Evolutionary conservation across 2,888 invertebrate species (phyloP).

Genomic region (Drosophila anomelani): DNA sequence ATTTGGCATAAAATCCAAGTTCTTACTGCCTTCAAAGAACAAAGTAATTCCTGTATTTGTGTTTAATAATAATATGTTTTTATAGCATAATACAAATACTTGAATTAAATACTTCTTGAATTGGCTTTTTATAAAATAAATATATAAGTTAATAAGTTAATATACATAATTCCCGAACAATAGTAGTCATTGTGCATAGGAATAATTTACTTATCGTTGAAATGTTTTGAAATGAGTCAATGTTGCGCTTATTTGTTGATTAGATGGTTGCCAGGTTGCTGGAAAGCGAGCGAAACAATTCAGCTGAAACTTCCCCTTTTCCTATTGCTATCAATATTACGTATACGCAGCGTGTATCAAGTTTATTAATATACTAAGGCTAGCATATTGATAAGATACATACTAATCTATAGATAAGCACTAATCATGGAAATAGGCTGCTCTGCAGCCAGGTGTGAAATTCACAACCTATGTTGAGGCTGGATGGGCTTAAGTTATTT

Average conservation of each 20-base stretch:
- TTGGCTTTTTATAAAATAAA: too few relatives aligned
- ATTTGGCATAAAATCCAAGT: too few relatives aligned
- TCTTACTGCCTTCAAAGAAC: not conserved
- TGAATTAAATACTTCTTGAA: too few relatives aligned
- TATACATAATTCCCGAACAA: not conserved
- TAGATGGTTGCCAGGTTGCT: not conserved
- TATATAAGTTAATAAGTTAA: not conserved
- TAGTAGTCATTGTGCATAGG: too few relatives aligned
- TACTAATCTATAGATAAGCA: conserved; percentile 7
- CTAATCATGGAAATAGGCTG: not conserved
- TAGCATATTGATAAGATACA: conserved; percentile 14
- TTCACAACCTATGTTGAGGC: not conserved
- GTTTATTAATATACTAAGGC: conserved; percentile 9
- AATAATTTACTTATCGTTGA: not conserved
- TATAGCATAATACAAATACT: not conserved
- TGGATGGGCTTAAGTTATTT: not conserved
- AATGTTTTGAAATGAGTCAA: not conserved
- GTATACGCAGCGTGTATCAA: conserved; percentile 1
- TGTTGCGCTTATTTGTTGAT: not conserved
- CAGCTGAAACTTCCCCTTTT: conserved; percentile 10
- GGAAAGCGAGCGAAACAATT: not conserved
- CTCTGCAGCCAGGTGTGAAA: not conserved
- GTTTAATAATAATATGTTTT: not conserved
- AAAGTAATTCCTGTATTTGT: not conserved
- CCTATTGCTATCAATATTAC: conserved; percentile 8